Percentiles rank a stretch among this genome's conserved stretches.
phyloP scores from a whole-genome alignment of 2,797 vertebrate genomes.

The Setipinna tenuifilis region DNA sequence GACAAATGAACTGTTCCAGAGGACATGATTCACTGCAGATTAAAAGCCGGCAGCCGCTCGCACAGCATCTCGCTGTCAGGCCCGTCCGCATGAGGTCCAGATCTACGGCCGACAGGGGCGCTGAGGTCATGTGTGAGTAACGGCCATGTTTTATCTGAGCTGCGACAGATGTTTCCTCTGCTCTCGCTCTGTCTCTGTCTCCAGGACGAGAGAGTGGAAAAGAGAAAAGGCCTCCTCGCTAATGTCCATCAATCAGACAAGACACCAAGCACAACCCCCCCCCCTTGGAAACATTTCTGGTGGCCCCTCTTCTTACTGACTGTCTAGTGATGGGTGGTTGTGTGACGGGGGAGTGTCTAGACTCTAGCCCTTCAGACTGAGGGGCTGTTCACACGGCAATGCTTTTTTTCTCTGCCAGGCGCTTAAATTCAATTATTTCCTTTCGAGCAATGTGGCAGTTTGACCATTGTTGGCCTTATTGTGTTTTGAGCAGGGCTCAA shows the following conservation, averaged over 20 bases:
- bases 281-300: neutral
- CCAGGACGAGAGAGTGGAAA: neutral
- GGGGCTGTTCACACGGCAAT: neutral
- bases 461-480: too few species aligned
- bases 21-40: constrained; percentile 1
- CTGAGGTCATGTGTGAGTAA: constrained; percentile 17
- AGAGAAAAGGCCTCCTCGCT: neutral
- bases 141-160: constrained; percentile 6
- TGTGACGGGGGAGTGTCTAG: neutral
- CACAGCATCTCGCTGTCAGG: neutral
- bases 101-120: neutral
- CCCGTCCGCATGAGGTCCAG: neutral
- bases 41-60: neutral
- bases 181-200: neutral
- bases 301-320: neutral
- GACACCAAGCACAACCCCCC: neutral
- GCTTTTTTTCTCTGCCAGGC: constrained; percentile 18
- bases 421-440: neutral
- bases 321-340: neutral
- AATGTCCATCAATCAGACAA: constrained; percentile 5
- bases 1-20: neutral
- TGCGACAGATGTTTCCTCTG: neutral
- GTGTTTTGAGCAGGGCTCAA: too few species aligned
- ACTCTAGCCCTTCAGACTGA: neutral
- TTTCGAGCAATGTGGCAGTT: too few species aligned